These are phyloP conservation scores for Bombus ignitus DNA, from an alignment of 1,140 invertebrate species.

Conservation along the genomic window DNA sequence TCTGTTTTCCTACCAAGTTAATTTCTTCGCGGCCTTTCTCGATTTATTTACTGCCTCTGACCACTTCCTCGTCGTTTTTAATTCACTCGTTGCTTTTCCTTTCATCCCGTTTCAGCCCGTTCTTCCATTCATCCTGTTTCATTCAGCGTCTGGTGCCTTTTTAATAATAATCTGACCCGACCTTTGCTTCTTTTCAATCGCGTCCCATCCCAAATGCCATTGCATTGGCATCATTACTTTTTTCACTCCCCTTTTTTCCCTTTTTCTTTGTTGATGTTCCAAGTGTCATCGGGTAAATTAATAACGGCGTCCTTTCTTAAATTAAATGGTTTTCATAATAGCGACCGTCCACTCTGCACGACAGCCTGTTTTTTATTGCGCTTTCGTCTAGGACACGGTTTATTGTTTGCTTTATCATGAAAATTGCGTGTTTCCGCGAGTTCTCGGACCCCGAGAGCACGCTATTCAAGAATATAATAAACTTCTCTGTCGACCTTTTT, in stretches of 20 bases:
- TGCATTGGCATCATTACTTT: background rate
- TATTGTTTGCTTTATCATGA: constrained; percentile 43
- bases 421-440: constrained; percentile 25
- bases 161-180: background rate
- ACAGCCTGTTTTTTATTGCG: background rate
- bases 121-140: background rate
- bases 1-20: background rate
- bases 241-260: background rate
- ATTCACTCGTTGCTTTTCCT: background rate
- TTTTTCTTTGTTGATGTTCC: background rate
- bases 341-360: constrained; percentile 7
- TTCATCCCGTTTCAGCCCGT: background rate
- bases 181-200: background rate
- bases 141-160: background rate
- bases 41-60: background rate
- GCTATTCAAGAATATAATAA: constrained; percentile 35
- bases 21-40: background rate
- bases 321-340: background rate
- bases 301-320: background rate
- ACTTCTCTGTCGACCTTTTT: constrained; percentile 18
- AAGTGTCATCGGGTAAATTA: constrained; percentile 1
- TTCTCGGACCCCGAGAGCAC: background rate
- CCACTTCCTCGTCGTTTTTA: background rate
- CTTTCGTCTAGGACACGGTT: background rate
- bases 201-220: background rate